A percentile compares a stretch with the other conserved stretches of the same genome.
These are phyloP conservation scores for Pocillopora grandis DNA, from an alignment of 92 coral and sea anemone genomes.

Conservation along the genomic window DNA sequence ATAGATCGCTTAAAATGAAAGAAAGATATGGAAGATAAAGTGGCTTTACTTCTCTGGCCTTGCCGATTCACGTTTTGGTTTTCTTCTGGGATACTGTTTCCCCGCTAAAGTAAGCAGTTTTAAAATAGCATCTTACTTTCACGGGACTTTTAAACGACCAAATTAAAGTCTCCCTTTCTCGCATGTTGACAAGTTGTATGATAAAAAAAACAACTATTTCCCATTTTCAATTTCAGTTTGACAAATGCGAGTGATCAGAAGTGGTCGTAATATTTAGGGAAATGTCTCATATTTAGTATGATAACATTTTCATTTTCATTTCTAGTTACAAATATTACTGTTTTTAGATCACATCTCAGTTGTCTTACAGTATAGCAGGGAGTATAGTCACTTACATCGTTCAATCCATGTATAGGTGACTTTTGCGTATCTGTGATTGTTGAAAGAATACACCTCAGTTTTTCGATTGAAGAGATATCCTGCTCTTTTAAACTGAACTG, in stretches of 20 bases:
- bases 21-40: no score
- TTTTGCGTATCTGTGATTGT: no score
- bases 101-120: no score
- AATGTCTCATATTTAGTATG: background rate
- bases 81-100: no score
- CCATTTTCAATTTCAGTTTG: background rate
- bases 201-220: background rate
- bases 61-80: no score
- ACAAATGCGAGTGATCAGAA: background rate
- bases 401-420: no score
- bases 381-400: background rate
- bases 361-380: background rate
- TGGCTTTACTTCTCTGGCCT: no score
- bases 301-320: constrained; percentile 1
- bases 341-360: background rate
- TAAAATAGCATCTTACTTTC: no score
- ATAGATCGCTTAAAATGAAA: no score
- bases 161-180: background rate
- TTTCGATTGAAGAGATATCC: no score
- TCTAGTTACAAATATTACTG: background rate
- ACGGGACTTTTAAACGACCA: background rate
- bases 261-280: background rate
- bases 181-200: constrained; percentile 1
- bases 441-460: no score
- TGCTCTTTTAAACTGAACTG: no score